phyloP scores from a whole-genome alignment of 2,888 invertebrate genomes.

The Bursaphelenchus okinawaensis region DNA sequence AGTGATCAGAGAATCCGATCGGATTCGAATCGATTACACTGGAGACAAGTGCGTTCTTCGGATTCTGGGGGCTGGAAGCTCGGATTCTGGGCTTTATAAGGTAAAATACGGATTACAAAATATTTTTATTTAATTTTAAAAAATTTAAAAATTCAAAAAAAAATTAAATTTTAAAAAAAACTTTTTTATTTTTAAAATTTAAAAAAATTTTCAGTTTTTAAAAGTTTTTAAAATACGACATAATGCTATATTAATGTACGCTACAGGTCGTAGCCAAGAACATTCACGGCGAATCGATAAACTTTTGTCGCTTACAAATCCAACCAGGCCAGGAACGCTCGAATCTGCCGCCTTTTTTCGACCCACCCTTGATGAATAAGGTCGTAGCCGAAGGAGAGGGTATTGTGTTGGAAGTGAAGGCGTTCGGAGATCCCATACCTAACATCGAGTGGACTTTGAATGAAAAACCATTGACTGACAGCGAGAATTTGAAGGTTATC shows the following conservation, averaged over 20 bases:
- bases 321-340: neutral
- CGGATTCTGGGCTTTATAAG: slow-evolving; percentile 47
- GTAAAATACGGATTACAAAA: slow-evolving; percentile 16
- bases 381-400: slow-evolving; percentile 44
- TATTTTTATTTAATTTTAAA: neutral
- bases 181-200: too few species aligned
- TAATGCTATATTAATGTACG: too few species aligned
- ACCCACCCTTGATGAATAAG: slow-evolving; percentile 47
- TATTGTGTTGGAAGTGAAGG: slow-evolving; percentile 42
- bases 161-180: neutral
- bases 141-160: neutral
- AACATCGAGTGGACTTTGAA: slow-evolving; percentile 52
- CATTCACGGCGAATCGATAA: slow-evolving; percentile 58
- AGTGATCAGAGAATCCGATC: slow-evolving; percentile 76
- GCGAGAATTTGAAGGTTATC: slow-evolving; percentile 15
- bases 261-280: slow-evolving; percentile 67
- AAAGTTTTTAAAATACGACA: too few species aligned
- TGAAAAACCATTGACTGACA: slow-evolving; percentile 34
- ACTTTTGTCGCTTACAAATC: slow-evolving; percentile 51
- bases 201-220: too few species aligned
- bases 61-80: slow-evolving; percentile 58
- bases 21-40: slow-evolving; percentile 71
- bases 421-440: slow-evolving; percentile 49
- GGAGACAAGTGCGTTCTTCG: slow-evolving; percentile 68
- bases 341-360: slow-evolving; percentile 35